A percentile compares a stretch with the other conserved stretches of the same genome.
phyloP scores from a whole-genome alignment of 2,113 vertebrate genomes.

The Erinaceus europaeus region DNA sequence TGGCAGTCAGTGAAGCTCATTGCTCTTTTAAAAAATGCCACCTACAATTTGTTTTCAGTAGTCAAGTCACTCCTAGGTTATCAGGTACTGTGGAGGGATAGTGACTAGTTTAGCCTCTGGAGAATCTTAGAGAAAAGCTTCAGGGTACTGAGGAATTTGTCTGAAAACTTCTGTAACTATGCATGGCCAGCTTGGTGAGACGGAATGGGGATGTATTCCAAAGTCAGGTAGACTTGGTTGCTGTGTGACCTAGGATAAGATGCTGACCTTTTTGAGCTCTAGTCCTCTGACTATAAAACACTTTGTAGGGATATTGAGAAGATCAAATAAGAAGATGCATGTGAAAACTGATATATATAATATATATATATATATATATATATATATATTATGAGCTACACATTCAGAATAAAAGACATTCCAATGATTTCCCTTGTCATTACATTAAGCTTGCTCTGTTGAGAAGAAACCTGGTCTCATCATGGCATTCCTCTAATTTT shows the following conservation, averaged over 20 bases:
- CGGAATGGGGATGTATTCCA: neutral
- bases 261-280: neutral
- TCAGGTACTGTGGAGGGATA: neutral
- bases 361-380: neutral
- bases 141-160: neutral
- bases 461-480: neutral
- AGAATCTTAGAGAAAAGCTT: neutral
- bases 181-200: neutral
- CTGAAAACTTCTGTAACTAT: neutral
- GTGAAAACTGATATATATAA: neutral
- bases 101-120: neutral
- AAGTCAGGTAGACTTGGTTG: neutral
- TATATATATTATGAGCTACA: neutral
- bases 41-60: neutral
- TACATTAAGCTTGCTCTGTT: neutral
- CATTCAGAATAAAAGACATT: neutral
- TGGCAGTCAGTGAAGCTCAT: neutral
- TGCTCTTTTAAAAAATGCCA: neutral
- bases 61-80: neutral
- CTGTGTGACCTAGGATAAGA: neutral
- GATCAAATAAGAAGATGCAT: neutral
- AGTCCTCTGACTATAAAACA: neutral
- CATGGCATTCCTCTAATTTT: neutral
- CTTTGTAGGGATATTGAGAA: neutral
- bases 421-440: neutral